Conservation (phyloP, 2,888 invertebrate genomes). For the Sicus ferrugineus region DNA sequence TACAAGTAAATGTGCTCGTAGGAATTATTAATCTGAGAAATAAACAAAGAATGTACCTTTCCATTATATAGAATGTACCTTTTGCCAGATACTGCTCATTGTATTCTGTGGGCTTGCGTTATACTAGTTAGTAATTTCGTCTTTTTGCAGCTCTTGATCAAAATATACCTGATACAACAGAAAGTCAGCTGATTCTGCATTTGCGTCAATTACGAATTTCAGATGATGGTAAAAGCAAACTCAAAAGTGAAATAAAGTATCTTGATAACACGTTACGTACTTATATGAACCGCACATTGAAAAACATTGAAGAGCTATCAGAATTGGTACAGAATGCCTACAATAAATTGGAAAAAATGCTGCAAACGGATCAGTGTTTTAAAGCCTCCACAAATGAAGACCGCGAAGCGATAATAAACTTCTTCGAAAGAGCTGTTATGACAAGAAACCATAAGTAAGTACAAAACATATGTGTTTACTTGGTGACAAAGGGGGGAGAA, state of each 20-base stretch:
- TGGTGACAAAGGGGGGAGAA: too few relatives aligned
- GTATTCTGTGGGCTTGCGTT: background rate
- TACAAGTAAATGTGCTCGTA: too few relatives aligned
- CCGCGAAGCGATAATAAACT: constrained; percentile 85
- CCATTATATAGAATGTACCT: background rate
- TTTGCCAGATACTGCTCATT: background rate
- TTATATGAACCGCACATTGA: constrained; percentile 54
- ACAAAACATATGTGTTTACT: too few relatives aligned
- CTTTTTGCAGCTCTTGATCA: constrained; percentile 41
- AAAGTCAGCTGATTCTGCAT: constrained; percentile 57
- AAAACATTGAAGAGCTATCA: constrained; percentile 81
- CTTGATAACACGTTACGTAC: constrained; percentile 58
- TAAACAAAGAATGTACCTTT: background rate
- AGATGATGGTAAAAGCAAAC: constrained; percentile 61
- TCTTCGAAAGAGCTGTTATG: constrained; percentile 93
- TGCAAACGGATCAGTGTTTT: constrained; percentile 60
- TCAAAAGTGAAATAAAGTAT: constrained; percentile 60
- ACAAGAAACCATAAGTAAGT: constrained; percentile 84
- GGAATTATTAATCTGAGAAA: too few relatives aligned
- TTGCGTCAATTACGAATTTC: constrained; percentile 60
- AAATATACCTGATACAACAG: constrained; percentile 55
- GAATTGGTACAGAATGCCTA: constrained; percentile 93
- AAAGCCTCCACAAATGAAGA: constrained; percentile 68
- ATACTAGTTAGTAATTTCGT: background rate
- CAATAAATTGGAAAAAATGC: constrained; percentile 57